phyloP scores from a whole-genome alignment of 2,888 invertebrate genomes.

The Chloroclystis v-ata region DNA sequence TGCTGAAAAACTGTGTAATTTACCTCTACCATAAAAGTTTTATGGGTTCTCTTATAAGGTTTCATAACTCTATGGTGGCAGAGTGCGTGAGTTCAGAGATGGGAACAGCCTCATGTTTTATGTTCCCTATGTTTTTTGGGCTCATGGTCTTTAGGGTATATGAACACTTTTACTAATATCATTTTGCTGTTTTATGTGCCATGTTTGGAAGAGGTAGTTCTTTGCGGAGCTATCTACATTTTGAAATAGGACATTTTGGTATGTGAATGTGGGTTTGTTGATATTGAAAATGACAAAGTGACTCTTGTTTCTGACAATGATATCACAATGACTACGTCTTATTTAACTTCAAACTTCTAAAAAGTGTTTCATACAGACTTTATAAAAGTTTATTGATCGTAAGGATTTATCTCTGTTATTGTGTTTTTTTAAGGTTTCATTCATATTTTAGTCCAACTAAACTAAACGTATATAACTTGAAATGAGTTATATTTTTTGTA shows the following conservation, averaged over 20 bases:
- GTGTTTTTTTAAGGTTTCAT: too few relatives aligned
- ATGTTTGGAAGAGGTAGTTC: too few relatives aligned
- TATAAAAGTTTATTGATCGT: too few relatives aligned
- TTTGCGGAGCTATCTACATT: too few relatives aligned
- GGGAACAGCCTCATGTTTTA: constrained; percentile 14
- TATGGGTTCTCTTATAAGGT: constrained; percentile 65
- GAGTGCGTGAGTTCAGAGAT: not conserved
- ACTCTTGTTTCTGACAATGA: not conserved
- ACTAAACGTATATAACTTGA: too few relatives aligned
- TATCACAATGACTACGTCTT: not conserved
- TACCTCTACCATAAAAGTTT: constrained; percentile 66
- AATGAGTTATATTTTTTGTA: too few relatives aligned
- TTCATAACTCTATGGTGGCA: constrained; percentile 46
- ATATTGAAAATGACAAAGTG: not conserved
- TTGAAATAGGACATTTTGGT: too few relatives aligned
- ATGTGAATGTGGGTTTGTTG: constrained; percentile 7
- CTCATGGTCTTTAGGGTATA: constrained; percentile 8
- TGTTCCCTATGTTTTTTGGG: constrained; percentile 12
- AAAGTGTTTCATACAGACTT: too few relatives aligned
- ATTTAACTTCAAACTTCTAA: too few relatives aligned
- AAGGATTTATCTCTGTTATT: too few relatives aligned
- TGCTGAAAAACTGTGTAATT: too few relatives aligned
- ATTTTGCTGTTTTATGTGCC: constrained; percentile 9
- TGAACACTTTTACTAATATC: constrained; percentile 4
- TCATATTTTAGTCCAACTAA: too few relatives aligned